These are phyloP conservation scores for Platichthys flesus DNA, from an alignment of 2,113 vertebrate species.

Conservation along the genomic window DNA sequence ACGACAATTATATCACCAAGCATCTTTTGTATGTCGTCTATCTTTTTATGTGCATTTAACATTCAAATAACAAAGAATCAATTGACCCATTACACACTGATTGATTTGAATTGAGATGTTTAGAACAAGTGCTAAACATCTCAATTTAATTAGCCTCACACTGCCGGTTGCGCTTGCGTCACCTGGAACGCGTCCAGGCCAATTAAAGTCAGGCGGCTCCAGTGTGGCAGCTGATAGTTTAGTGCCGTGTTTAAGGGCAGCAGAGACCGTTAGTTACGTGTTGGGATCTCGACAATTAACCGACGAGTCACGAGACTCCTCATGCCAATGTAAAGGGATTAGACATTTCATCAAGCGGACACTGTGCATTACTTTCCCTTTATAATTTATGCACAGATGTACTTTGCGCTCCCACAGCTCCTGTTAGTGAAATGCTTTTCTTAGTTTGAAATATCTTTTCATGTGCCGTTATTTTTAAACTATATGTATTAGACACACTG, in stretches of 20 bases:
- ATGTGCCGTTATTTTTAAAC: neutral
- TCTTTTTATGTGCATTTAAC: neutral
- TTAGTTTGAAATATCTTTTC: neutral
- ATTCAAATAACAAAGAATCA: neutral
- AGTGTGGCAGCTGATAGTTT: neutral
- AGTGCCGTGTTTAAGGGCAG: neutral
- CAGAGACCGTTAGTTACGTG: neutral
- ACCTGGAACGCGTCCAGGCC: neutral
- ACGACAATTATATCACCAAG: too few species aligned
- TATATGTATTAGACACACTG: neutral
- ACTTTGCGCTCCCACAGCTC: neutral
- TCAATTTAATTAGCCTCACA: neutral
- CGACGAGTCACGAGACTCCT: neutral
- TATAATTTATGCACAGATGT: neutral
- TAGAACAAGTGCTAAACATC: too few species aligned
- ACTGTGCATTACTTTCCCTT: neutral
- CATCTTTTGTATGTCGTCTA: neutral
- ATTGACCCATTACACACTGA: neutral
- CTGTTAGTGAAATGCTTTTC: neutral
- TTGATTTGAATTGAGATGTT: neutral
- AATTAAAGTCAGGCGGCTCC: neutral
- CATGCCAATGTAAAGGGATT: neutral
- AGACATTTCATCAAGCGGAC: too few species aligned
- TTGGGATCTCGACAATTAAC: constrained; percentile 5
- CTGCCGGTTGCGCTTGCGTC: neutral